phyloP scores from a whole-genome alignment of 1,140 invertebrate species.

The Neodiprion lecontei region DNA sequence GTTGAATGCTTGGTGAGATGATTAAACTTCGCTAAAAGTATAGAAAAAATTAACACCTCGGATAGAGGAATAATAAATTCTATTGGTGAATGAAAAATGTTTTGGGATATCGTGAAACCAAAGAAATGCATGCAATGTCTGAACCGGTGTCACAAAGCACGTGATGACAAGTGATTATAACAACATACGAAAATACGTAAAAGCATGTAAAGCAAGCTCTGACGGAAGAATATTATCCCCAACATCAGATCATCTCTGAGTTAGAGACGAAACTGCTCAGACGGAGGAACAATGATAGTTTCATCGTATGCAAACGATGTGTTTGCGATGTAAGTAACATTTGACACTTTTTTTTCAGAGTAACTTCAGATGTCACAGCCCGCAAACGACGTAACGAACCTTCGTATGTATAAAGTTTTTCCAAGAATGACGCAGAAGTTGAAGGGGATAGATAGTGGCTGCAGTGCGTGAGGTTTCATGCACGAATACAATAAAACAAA shows the following conservation, averaged over 20 bases:
- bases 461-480: neutral
- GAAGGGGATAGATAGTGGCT: neutral
- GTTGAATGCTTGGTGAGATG: neutral
- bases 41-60: no score
- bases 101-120: neutral
- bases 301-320: neutral
- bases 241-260: neutral
- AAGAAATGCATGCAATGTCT: neutral
- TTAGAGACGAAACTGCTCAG: neutral
- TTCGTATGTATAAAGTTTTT: no score
- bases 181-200: neutral
- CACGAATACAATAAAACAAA: neutral
- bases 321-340: no score
- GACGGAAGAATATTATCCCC: no score
- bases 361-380: no score
- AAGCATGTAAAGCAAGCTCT: no score
- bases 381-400: no score
- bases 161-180: neutral
- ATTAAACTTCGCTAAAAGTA: neutral
- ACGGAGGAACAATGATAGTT: neutral
- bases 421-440: no score
- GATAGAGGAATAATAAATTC: neutral
- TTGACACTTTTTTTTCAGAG: no score
- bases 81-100: neutral
- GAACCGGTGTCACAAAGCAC: neutral